Conservation (phyloP, 2,888 invertebrate species). For the Hypolimnas misippus region DNA sequence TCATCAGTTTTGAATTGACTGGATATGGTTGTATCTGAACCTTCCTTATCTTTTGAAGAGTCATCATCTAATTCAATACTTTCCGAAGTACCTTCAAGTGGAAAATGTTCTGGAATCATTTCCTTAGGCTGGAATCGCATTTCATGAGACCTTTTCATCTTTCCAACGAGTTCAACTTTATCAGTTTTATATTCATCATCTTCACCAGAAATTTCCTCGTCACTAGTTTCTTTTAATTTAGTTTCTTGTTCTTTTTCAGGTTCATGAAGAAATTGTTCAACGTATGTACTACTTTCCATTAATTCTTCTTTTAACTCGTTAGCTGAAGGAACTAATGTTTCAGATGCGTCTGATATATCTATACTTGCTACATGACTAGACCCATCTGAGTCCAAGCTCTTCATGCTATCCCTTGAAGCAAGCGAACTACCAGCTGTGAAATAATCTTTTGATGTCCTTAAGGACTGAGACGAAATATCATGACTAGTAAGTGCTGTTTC, state of each 20-base stretch:
- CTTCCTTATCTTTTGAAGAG: constrained; percentile 70
- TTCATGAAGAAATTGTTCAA: constrained; percentile 80
- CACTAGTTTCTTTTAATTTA: constrained; percentile 76
- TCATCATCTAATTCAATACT: constrained; percentile 74
- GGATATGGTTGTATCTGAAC: constrained; percentile 76
- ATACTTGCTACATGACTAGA: constrained; percentile 95
- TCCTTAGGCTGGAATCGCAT: constrained; percentile 92
- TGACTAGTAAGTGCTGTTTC: constrained; percentile 93
- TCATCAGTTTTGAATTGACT: constrained; percentile 78
- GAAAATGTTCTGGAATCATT: constrained; percentile 78
- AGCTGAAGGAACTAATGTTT: constrained; percentile 95
- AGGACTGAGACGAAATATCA: constrained; percentile 88
- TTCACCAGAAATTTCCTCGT: constrained; percentile 83
- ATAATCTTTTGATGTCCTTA: constrained; percentile 92
- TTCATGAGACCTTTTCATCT: constrained; percentile 95
- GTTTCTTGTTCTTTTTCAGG: constrained; percentile 57
- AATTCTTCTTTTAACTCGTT: constrained; percentile 91
- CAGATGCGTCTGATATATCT: constrained; percentile 95
- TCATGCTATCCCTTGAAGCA: constrained; percentile 95
- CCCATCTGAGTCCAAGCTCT: constrained; percentile 94
- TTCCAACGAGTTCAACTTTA: constrained; percentile 84
- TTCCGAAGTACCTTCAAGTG: constrained; percentile 68
- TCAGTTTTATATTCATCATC: constrained; percentile 81
- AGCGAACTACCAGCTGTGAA: constrained; percentile 94
- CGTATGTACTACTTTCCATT: constrained; percentile 85